Evolutionary conservation across 2,797 vertebrate species (phyloP).

Genomic region (Mycteria americana): DNA sequence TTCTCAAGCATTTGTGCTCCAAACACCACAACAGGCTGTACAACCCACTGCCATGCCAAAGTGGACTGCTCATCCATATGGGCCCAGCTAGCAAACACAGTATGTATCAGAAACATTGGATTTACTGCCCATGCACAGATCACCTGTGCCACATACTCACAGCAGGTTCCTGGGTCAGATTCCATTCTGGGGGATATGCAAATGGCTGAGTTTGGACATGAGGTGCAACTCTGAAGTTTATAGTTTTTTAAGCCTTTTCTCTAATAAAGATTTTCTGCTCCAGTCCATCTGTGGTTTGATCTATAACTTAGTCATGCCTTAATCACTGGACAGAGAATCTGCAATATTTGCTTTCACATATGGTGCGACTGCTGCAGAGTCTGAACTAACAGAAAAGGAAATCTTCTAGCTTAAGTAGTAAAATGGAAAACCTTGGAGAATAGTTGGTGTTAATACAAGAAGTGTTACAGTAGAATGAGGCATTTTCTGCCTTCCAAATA

Average conservation of each 20-base stretch:
- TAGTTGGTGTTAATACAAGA: not conserved
- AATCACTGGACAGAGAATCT: not conserved
- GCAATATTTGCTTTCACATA: not conserved
- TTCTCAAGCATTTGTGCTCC: not conserved
- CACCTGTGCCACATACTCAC: not conserved
- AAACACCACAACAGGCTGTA: not conserved
- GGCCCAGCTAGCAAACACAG: not conserved
- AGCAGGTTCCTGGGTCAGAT: not conserved
- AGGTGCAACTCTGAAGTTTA: not conserved
- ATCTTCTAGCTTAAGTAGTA: constrained; percentile 1
- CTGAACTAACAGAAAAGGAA: not conserved
- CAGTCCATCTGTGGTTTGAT: not conserved
- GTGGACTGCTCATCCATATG: not conserved
- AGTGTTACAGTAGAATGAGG: not conserved
- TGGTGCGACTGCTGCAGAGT: not conserved
- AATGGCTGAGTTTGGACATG: not conserved
- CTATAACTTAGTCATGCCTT: not conserved
- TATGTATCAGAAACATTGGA: not conserved
- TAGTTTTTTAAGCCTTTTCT: not conserved
- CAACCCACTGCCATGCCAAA: not conserved
- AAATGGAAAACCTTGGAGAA: constrained; percentile 13
- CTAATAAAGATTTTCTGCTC: not conserved
- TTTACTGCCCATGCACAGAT: not conserved
- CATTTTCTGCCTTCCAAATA: constrained; percentile 30
- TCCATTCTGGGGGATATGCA: not conserved